Evolutionary conservation across 92 coral and sea anemone genomes (phyloP), one percentile per base, ranked within the genome.

Genomic region (Phymanthus crucifer): DNA sequence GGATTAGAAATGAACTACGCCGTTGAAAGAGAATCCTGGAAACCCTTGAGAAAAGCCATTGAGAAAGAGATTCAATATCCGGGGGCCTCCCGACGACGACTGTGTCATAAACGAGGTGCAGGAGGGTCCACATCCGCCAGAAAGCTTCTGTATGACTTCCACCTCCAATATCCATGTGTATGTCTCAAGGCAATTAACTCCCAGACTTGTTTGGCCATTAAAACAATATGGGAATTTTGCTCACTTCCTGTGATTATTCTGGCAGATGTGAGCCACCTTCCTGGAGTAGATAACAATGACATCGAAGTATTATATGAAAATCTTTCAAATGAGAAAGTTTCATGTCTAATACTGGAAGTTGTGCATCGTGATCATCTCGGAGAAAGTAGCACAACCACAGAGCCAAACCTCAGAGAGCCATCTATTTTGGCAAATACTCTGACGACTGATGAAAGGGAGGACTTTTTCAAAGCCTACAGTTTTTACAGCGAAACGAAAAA

Each of bases 101-200:
- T 90, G 74, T 57, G 72, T 4, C 94, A 90, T 57, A 67, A 87
- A 80, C 87, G 94, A 37, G 94, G 94, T 7, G 73, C 94, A 1
- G 94, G 94, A 24, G 94, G 94, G 1, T 75, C 94, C 7, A 90
- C 94, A 8, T 83, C 91, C 1, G 90, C 94, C 11, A 46, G 94
- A 31, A 80, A 66, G 57, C 58, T 90, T 36, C 83, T 90, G 16
- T 90, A 65, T 84, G 89, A 77, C 16, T 87, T 65, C 45, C 93
- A 86, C 12, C 56, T 37, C 16, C 70, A 40, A 6, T 90, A 78
- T 43, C 93, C 93, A 0, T 87, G 94, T 34, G 90, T 90, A 26
- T 84, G 83, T 14, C 89, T 90, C 31, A 80, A 46, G 68, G 58
- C 84, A 21, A 80, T 89, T 27, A 75, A 75, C 10, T 69, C 68